phyloP scores from a whole-genome alignment of 2,888 invertebrate genomes.

The Seira ritae region DNA sequence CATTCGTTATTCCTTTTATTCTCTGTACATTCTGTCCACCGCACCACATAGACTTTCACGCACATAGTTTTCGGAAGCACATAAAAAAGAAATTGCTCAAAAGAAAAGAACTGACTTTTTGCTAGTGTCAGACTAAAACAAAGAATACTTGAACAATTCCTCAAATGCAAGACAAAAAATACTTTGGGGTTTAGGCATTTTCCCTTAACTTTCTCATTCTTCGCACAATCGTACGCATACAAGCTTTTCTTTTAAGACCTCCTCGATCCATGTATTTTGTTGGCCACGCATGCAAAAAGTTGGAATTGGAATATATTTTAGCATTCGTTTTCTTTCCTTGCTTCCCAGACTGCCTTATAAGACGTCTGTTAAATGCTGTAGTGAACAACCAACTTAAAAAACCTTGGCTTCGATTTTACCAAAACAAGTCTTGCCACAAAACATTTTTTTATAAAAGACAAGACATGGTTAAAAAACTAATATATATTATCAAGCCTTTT shows the following conservation, averaged over 20 bases:
- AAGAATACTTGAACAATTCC: background rate
- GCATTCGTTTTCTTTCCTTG: background rate
- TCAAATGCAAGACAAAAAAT: background rate
- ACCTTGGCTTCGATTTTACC: background rate
- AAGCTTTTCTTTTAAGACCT: no score
- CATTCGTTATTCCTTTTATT: conserved; percentile 29
- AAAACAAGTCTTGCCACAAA: background rate
- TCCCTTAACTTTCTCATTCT: background rate
- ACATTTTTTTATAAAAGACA: no score
- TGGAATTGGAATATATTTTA: no score
- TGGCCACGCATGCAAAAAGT: no score
- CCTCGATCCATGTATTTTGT: no score
- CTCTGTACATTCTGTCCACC: background rate
- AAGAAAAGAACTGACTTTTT: background rate
- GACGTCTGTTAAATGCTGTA: no score
- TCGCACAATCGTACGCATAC: no score
- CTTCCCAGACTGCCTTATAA: background rate
- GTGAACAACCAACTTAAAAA: no score
- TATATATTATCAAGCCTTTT: no score
- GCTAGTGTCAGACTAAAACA: background rate
- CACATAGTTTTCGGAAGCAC: no score
- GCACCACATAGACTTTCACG: background rate
- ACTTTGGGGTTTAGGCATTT: background rate
- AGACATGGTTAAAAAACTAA: no score
- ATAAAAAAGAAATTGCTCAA: no score